These are phyloP conservation scores for Eurytoma adleriae DNA, from an alignment of 2,888 invertebrate genomes.

Conservation along the genomic window DNA sequence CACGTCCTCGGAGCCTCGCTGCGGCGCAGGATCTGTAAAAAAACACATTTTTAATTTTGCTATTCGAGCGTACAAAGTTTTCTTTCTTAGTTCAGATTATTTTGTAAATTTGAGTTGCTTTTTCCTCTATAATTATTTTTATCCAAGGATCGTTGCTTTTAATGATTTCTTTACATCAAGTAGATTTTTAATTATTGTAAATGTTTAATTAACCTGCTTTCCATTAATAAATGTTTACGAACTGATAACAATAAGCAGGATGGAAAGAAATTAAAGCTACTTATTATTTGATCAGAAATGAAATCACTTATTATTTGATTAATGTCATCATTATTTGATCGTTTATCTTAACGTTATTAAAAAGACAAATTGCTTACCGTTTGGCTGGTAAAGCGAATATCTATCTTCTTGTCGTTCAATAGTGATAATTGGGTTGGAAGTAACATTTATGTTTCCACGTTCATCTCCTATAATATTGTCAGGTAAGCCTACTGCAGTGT, in stretches of 20 bases:
- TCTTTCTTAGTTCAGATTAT: conserved; percentile 1
- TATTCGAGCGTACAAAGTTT: background rate
- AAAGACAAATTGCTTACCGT: conserved; percentile 78
- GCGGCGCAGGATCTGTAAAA: conserved; percentile 77
- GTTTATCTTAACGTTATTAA: background rate
- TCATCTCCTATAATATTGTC: conserved; percentile 78
- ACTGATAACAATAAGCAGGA: no score
- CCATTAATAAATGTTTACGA: no score
- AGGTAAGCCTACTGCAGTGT: conserved; percentile 80
- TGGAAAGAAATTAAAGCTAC: no score
- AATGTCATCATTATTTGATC: no score
- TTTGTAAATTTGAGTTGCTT: no score
- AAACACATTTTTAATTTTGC: background rate
- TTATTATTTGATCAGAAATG: no score
- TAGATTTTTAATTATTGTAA: no score
- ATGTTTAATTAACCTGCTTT: no score
- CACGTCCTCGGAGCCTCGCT: conserved; percentile 85
- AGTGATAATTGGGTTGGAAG: conserved; percentile 93
- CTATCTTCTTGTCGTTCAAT: conserved; percentile 90
- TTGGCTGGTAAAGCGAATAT: conserved; percentile 86
- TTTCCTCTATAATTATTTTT: no score
- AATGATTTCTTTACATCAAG: no score
- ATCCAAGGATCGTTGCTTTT: no score
- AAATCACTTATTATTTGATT: no score
- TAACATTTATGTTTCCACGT: conserved; percentile 94